Conservation (phyloP, 2,888 invertebrate genomes). For the Helleia helle region DNA sequence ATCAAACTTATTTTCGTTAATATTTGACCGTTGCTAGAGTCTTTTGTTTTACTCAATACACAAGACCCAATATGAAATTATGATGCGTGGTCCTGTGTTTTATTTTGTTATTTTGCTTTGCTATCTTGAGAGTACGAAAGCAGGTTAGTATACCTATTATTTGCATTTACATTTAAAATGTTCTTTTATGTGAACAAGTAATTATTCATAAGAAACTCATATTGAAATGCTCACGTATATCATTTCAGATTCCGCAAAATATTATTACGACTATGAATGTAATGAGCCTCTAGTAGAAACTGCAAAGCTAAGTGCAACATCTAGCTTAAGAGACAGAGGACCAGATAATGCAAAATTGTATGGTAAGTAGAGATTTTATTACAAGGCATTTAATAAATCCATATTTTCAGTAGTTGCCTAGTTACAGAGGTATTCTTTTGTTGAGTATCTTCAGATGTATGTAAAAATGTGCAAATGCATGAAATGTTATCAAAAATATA, state of each 20-base stretch:
- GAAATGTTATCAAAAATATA: no score
- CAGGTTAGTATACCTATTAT: constrained; percentile 47
- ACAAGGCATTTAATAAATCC: no score
- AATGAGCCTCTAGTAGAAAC: constrained; percentile 83
- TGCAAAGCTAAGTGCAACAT: constrained; percentile 85
- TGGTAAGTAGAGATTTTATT: no score
- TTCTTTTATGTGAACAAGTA: neutral
- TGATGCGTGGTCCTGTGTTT: constrained; percentile 57
- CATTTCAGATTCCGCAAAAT: constrained; percentile 51
- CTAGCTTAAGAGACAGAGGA: constrained; percentile 85
- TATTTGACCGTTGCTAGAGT: constrained; percentile 39
- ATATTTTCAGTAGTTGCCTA: no score
- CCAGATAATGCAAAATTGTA: constrained; percentile 89
- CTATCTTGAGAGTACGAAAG: constrained; percentile 44
- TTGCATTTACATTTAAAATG: neutral
- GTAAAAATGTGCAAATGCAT: no score
- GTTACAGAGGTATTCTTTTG: no score
- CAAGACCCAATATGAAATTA: constrained; percentile 54
- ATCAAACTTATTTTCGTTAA: constrained; percentile 56
- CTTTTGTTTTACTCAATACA: constrained; percentile 19
- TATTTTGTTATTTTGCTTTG: constrained; percentile 60
- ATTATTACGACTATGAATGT: constrained; percentile 78
- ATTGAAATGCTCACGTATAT: no score
- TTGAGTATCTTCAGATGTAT: no score
- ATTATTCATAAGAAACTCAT: no score